Evolutionary conservation across 2,113 vertebrate species (phyloP), one percentile per base, ranked within the genome.

Genomic region (Platichthys stellatus): DNA sequence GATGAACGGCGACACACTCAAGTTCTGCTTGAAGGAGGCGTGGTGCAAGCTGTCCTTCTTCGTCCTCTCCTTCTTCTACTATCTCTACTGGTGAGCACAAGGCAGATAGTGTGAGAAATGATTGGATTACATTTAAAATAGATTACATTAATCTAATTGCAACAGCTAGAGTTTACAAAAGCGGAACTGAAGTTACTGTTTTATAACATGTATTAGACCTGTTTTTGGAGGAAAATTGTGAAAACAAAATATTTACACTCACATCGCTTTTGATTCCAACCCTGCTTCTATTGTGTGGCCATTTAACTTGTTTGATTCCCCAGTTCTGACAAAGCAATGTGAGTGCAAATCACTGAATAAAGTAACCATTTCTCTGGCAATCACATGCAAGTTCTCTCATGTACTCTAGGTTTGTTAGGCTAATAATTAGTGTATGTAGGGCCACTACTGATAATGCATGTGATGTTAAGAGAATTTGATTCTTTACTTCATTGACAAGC

Each of bases 31-130:
- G 89, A 98, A 98, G 92, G 98, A 99, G 89, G 97, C 97, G 72
- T 99, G 98, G 98, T 99, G 98, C 89, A 99, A 99, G 92, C 94
- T 99, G 92, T 97, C 96, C 76, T 99, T 99, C 93, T 99, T 99
- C 26, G 95, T 99, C 69, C 95, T 99, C 26, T 99, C 98, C 66
- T 99, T 98, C 95, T 98, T 99, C 95, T 99, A 99, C 94, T 99
- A 99, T 95, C 96, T 99, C 73, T 99, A 99, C 93, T 98, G 97
- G 98, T 99, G 93, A 95, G 97, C 68, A 35, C 4, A 9, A 18
- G 23, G 24, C 40, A 11, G 4, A 28, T 1, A 2, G 15, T 26
- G 59, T n/a, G 45, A 35, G 63, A 43, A 14, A 58, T 72, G 28
- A 82, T 59, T 67, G 61, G 57, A 85, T 82, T 76, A 74, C 68